Evolutionary conservation across 1,140 invertebrate species (phyloP), one percentile per base, ranked within the genome.

Genomic region (Bursaphelenchus mucronatus): DNA sequence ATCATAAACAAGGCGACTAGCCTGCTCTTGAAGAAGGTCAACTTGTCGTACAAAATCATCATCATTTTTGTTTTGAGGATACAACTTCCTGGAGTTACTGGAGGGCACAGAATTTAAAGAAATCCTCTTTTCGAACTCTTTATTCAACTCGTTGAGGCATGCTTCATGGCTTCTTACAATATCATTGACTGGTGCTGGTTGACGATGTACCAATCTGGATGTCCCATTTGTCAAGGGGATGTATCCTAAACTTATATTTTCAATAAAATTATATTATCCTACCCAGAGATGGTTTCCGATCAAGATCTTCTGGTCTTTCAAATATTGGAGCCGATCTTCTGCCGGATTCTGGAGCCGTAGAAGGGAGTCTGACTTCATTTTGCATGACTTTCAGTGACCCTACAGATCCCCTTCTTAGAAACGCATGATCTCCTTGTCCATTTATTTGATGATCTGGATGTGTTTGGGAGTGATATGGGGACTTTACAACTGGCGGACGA

Each of bases 281-380:
- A 62, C 21, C 61, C 13, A 49, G 47, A n/a, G 19, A 49, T 52
- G 13, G 57, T 59, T 40, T 30, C 30, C 46, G 46, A 30, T 19
- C 44, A 3, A 41, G 10, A 13, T 43, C 17, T 21, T 55, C 13
- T 63, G 10, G 58, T 63, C 61, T 39, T 44, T 56, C 62, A 45
- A 73, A 73, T 30, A 73, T 46, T 15, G 71, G 71, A 19, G 71
- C 71, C 30, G 71, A 73, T 56, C 71, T 11, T 45, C 71, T 44
- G 30, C 71, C 71, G 8, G 67, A 72, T 15, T 44, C 13, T 21
- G 72, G 7, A n/a, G 30, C 13, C 13, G n/a, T 47, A 39, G 74
- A n/a, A 10, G 40, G 21, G 19, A 8, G 46, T 9, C 17, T 19
- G 49, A 7, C 41, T 40, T 67, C 15, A 40, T 49, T 19, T 40